Percentiles rank a stretch among this genome's conserved stretches.
Conservation (phyloP, 2,113 vertebrate species). For the Opisthocomus hoazin region DNA sequence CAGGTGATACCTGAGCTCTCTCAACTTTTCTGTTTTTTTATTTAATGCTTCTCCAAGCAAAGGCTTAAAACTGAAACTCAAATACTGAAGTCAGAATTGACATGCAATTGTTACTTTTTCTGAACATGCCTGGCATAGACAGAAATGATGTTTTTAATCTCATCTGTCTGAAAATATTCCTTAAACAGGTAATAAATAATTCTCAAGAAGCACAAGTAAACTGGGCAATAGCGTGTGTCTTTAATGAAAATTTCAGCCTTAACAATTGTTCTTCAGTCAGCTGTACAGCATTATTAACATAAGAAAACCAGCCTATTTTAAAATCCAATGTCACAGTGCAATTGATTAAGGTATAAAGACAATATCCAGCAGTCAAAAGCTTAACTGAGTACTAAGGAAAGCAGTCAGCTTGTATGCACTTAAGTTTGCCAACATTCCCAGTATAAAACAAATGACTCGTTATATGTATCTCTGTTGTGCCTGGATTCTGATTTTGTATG, state of each 20-base stretch:
- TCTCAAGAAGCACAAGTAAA: not conserved
- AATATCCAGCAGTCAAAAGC: not conserved
- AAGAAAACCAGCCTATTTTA: not conserved
- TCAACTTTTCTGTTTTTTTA: not conserved
- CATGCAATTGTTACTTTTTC: not conserved
- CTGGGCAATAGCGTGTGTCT: not conserved
- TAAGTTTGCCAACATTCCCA: slow-evolving; percentile 12
- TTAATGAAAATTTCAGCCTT: not conserved
- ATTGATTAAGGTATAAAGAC: not conserved
- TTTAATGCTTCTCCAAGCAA: not conserved
- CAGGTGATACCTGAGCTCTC: not conserved
- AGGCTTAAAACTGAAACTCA: not conserved
- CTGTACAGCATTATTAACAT: not conserved
- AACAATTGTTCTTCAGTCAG: not conserved
- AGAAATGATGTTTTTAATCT: not conserved
- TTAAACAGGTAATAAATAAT: not conserved
- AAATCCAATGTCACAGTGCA: not conserved
- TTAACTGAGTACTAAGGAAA: not conserved
- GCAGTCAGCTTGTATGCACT: not conserved
- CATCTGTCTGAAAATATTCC: not conserved
- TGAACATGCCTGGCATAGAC: not conserved
- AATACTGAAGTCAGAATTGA: not conserved
- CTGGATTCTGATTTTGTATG: slow-evolving; percentile 14
- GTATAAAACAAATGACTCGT: slow-evolving; percentile 12
- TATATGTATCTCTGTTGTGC: slow-evolving; percentile 29